Percentiles rank a stretch among this genome's conserved stretches.
Evolutionary conservation across 2,113 vertebrate genomes (phyloP).

Genomic region (Oenanthe melanoleuca): DNA sequence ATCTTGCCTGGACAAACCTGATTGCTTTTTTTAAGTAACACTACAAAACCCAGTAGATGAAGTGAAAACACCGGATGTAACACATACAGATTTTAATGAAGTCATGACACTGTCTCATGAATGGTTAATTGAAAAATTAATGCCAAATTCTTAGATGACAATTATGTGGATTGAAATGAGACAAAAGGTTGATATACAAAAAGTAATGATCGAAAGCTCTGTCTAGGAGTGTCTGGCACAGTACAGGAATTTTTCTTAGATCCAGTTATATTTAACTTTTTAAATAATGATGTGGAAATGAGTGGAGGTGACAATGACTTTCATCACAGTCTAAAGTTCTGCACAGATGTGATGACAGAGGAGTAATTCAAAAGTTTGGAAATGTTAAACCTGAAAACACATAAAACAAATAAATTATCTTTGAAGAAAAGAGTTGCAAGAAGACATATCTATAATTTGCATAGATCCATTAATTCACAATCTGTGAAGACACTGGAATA

Average conservation of each 20-base stretch:
- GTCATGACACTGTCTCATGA: constrained; percentile 14
- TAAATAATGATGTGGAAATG: neutral
- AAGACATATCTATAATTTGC: neutral
- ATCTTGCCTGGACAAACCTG: constrained; percentile 5
- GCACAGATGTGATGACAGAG: neutral
- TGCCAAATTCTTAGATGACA: neutral
- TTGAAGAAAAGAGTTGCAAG: neutral
- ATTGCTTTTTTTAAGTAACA: constrained; percentile 47
- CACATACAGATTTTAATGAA: constrained; percentile 22
- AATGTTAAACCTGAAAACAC: neutral
- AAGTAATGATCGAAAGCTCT: neutral
- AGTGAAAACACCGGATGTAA: constrained; percentile 15
- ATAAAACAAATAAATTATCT: neutral
- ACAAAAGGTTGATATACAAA: neutral
- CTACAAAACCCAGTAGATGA: neutral
- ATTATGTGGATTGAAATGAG: neutral
- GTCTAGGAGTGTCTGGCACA: neutral
- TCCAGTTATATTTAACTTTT: neutral
- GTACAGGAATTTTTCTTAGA: neutral
- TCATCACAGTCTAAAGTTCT: neutral
- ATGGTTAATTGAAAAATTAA: constrained; percentile 54
- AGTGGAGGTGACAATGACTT: neutral
- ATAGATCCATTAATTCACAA: neutral
- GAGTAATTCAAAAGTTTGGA: neutral
- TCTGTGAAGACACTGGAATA: neutral